phyloP scores from a whole-genome alignment of 2,888 invertebrate genomes.

The Nomada goodeniana region DNA sequence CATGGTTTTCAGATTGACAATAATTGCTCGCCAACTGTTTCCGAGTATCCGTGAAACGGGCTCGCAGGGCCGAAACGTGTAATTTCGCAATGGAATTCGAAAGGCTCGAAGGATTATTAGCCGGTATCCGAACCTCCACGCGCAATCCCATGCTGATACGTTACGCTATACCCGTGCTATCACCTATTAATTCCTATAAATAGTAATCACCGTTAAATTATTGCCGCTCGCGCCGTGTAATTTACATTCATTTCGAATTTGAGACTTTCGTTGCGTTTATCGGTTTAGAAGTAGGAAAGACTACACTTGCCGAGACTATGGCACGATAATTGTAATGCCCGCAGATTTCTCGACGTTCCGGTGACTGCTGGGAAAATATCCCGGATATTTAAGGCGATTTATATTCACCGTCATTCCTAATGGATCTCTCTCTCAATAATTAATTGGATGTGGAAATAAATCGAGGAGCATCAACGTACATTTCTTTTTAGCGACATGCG shows the following conservation, averaged over 20 bases:
- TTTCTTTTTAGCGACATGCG: too few relatives aligned
- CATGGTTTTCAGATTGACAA: slow-evolving; percentile 28
- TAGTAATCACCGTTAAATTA: slow-evolving; percentile 24
- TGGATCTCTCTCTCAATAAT: too few relatives aligned
- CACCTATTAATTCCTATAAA: slow-evolving; percentile 25
- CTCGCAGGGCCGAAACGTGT: slow-evolving; percentile 35
- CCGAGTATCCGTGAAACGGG: slow-evolving; percentile 36
- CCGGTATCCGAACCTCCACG: slow-evolving; percentile 20
- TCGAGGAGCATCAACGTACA: too few relatives aligned
- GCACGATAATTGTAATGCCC: slow-evolving; percentile 9
- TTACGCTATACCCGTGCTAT: slow-evolving; percentile 3
- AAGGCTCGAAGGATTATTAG: slow-evolving; percentile 45
- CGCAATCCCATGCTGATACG: slow-evolving; percentile 21
- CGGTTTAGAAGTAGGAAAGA: slow-evolving; percentile 5
- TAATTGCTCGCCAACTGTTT: slow-evolving; percentile 30
- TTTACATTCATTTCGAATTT: slow-evolving; percentile 22
- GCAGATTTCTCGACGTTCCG: too few relatives aligned
- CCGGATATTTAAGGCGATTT: neutral
- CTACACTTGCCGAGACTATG: neutral
- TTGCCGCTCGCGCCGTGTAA: slow-evolving; percentile 9
- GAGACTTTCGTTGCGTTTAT: slow-evolving; percentile 4
- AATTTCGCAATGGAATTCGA: slow-evolving; percentile 55
- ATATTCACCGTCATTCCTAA: neutral
- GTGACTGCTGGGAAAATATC: neutral
- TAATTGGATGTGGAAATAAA: too few relatives aligned